Percentiles rank a stretch among this genome's conserved stretches.
phyloP scores from a whole-genome alignment of 2,113 vertebrate genomes.

The Toxostoma redivivum region DNA sequence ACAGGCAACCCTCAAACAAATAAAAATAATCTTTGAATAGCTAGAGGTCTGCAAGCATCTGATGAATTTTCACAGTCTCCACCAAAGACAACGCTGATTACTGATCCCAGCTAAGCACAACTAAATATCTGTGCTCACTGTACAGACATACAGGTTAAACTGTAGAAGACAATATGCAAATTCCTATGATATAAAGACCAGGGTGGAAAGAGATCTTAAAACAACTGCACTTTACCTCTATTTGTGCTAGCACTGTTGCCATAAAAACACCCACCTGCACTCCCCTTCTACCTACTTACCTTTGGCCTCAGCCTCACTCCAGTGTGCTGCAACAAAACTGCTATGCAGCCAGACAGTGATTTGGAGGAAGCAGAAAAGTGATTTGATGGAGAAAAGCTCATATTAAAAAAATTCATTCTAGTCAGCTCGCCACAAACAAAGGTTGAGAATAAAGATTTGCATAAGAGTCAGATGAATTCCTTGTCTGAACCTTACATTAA shows the following conservation, averaged over 20 bases:
- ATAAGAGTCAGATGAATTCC: not conserved
- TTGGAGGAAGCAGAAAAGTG: not conserved
- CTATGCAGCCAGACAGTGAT: not conserved
- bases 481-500: conserved; percentile 80
- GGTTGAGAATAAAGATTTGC: not conserved
- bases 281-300: not conserved
- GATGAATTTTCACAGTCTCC: not conserved
- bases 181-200: not conserved
- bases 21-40: not conserved
- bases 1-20: not conserved
- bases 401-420: not conserved
- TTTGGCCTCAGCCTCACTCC: not conserved
- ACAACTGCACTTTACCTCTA: not conserved
- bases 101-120: not conserved
- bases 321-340: not conserved
- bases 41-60: not conserved
- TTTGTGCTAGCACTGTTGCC: not conserved
- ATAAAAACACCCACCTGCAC: not conserved
- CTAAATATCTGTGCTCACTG: not conserved
- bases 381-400: not conserved
- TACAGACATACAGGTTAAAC: not conserved
- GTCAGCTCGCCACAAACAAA: not conserved
- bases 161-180: not conserved
- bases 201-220: not conserved
- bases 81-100: not conserved